phyloP scores from a whole-genome alignment of 2,888 invertebrate species.

The Drosophila pegasa region DNA sequence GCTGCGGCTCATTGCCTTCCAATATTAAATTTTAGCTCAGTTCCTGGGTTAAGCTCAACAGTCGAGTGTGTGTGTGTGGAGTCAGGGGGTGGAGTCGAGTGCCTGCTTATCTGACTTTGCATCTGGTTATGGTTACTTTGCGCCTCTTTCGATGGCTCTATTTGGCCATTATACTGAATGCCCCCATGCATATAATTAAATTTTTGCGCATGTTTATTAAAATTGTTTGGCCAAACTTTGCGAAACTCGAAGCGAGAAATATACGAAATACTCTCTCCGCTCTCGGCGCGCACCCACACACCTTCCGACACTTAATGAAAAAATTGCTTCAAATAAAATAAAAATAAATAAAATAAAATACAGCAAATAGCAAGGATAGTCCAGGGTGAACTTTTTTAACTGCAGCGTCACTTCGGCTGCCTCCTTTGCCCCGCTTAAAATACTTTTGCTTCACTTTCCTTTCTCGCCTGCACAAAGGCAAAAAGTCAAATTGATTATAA shows the following conservation, averaged over 20 bases:
- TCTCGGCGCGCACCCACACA: constrained; percentile 26
- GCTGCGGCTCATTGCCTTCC: constrained; percentile 76
- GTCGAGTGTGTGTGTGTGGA: constrained; percentile 18
- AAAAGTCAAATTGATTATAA: constrained; percentile 70
- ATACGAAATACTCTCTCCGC: constrained; percentile 39
- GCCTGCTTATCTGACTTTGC: constrained; percentile 68
- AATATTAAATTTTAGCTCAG: constrained; percentile 77
- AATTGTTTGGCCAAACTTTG: constrained; percentile 68
- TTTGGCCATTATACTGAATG: constrained; percentile 67
- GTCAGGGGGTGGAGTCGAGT: constrained; percentile 14
- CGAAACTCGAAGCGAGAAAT: constrained; percentile 19
- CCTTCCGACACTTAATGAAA: constrained; percentile 49
- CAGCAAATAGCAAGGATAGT: constrained; percentile 48
- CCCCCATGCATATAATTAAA: constrained; percentile 78
- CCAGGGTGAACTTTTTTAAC: constrained; percentile 61
- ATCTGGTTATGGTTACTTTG: constrained; percentile 72
- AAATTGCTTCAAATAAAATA: constrained; percentile 45
- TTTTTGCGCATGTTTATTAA: constrained; percentile 76
- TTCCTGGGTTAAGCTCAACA: constrained; percentile 65
- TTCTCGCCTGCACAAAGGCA: constrained; percentile 44
- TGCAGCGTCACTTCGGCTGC: constrained; percentile 63
- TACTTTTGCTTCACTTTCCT: constrained; percentile 57
- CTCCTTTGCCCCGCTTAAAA: constrained; percentile 50
- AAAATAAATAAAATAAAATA: constrained; percentile 1
- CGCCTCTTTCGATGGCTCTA: constrained; percentile 72